Conservation (phyloP, 1,140 invertebrate genomes). For the Drosophila saltans region DNA sequence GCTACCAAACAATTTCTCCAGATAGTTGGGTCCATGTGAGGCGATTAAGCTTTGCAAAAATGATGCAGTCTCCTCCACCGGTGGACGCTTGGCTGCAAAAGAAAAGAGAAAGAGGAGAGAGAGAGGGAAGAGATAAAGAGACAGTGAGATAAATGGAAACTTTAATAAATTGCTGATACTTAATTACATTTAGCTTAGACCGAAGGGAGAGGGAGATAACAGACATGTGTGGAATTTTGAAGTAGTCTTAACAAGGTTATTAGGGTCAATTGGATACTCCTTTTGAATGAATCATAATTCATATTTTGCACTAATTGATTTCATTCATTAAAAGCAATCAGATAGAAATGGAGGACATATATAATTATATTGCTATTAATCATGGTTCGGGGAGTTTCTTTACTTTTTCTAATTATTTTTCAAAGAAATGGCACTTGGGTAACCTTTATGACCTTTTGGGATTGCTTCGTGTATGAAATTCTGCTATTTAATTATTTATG, state of each 20-base stretch:
- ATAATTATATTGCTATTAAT: constrained; percentile 1
- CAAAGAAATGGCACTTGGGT: neutral
- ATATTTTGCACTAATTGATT: constrained; percentile 46
- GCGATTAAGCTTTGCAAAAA: constrained; percentile 96
- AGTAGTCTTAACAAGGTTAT: constrained; percentile 28
- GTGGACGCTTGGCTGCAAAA: constrained; percentile 94
- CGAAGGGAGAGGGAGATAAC: too few species aligned
- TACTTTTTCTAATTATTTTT: neutral
- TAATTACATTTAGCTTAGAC: constrained; percentile 33
- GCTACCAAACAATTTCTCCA: constrained; percentile 97
- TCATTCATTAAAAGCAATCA: constrained; percentile 42
- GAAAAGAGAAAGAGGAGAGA: too few species aligned
- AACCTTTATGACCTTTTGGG: constrained; percentile 6
- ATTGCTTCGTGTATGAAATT: neutral
- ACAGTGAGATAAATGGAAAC: constrained; percentile 30
- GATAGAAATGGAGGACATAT: neutral
- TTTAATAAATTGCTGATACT: constrained; percentile 22
- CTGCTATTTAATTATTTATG: neutral
- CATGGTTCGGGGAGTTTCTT: neutral
- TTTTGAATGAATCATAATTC: constrained; percentile 31
- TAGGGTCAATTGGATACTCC: neutral
- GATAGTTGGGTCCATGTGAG: constrained; percentile 97
- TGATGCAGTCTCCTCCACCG: constrained; percentile 97
- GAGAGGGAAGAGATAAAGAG: neutral
- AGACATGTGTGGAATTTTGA: neutral